A percentile compares a stretch with the other conserved stretches of the same genome.
These are phyloP conservation scores for Dryobates pubescens DNA, from an alignment of 2,797 vertebrate species.

Conservation along the genomic window DNA sequence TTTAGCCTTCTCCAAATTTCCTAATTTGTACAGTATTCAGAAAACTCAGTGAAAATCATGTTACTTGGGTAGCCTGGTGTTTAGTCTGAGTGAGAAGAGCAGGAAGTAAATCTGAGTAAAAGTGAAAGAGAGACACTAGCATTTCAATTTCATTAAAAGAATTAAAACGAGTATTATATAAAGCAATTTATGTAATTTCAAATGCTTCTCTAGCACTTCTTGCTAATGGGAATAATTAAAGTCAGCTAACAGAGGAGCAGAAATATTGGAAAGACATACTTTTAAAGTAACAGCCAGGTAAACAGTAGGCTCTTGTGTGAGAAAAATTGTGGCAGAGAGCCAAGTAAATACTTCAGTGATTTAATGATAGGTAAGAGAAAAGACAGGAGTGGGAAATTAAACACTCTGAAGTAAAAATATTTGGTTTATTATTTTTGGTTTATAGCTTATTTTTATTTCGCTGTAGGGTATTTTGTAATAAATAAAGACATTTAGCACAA, in stretches of 20 bases:
- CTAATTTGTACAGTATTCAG: not conserved
- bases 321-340: not conserved
- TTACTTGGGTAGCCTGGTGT: not conserved
- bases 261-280: not conserved
- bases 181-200: not conserved
- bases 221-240: not conserved
- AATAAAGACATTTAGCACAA: conserved; percentile 15
- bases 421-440: not conserved
- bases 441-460: conserved; percentile 37
- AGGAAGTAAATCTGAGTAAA: not conserved
- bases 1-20: not conserved
- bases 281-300: not conserved
- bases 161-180: not conserved
- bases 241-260: not conserved
- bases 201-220: not conserved
- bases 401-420: not conserved
- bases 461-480: not conserved
- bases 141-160: not conserved
- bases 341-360: not conserved
- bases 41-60: not conserved
- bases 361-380: conserved; percentile 24
- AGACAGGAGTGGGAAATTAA: conserved; percentile 43
- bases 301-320: not conserved
- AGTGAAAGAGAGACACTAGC: not conserved
- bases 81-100: not conserved